Evolutionary conservation across 1,140 invertebrate genomes (phyloP).

Genomic region (Vanessa atalanta): DNA sequence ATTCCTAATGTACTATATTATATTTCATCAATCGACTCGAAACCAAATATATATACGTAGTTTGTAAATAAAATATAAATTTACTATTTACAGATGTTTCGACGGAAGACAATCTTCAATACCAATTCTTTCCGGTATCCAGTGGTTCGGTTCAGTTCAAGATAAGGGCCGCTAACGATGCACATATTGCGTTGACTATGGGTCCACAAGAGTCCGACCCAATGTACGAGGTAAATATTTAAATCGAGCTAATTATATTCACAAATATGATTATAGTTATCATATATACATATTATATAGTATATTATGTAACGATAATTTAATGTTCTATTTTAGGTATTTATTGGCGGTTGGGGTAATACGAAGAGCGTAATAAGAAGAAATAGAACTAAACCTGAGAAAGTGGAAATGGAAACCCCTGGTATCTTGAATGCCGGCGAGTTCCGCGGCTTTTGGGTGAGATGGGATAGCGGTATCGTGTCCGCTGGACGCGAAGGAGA

Average conservation of each 20-base stretch:
- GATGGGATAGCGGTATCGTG: conserved; percentile 86
- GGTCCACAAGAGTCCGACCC: conserved; percentile 85
- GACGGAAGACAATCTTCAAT: conserved; percentile 90
- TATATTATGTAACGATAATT: background rate
- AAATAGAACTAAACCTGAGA: conserved; percentile 89
- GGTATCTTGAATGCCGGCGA: conserved; percentile 85
- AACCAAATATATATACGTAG: background rate
- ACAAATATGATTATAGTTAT: too few species aligned
- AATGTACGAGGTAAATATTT: conserved; percentile 85
- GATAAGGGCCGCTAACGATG: conserved; percentile 88
- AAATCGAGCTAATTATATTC: too few species aligned
- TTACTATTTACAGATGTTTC: conserved; percentile 82
- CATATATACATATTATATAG: too few species aligned
- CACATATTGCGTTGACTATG: conserved; percentile 88
- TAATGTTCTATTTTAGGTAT: conserved; percentile 81
- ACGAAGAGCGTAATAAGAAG: conserved; percentile 90
- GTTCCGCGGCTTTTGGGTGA: conserved; percentile 91
- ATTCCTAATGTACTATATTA: too few species aligned
- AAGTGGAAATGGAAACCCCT: conserved; percentile 86
- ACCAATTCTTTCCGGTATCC: conserved; percentile 87
- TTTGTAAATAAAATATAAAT: background rate
- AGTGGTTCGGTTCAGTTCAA: conserved; percentile 87
- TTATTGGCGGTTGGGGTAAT: conserved; percentile 92
- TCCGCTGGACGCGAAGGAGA: conserved; percentile 87
- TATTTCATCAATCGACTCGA: too few species aligned